Evolutionary conservation across 2,797 vertebrate species (phyloP).

Genomic region (Sebastolobus alascanus): DNA sequence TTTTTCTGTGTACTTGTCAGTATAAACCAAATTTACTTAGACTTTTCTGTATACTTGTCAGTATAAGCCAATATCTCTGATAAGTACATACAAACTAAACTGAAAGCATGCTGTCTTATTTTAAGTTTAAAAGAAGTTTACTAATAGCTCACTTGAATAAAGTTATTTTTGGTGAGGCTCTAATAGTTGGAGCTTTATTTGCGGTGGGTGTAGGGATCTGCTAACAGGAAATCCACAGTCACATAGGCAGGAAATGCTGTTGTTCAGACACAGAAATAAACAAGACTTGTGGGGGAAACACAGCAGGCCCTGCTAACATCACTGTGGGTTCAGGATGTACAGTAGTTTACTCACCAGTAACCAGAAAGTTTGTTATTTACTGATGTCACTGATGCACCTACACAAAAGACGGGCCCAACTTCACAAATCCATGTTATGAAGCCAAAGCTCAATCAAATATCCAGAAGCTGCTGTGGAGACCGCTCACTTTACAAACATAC

Average conservation of each 20-base stretch:
- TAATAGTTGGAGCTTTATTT: conserved; percentile 58
- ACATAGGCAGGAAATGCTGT: conserved; percentile 84
- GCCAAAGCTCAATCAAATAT: background rate
- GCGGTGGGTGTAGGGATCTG: conserved; percentile 67
- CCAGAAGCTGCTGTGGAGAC: background rate
- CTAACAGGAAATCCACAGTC: conserved; percentile 82
- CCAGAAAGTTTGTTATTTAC: background rate
- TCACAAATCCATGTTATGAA: background rate
- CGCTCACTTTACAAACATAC: background rate
- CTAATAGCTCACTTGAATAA: too few relatives aligned
- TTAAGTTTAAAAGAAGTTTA: too few relatives aligned
- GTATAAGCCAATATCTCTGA: too few relatives aligned
- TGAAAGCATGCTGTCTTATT: too few relatives aligned
- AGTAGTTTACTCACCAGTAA: background rate
- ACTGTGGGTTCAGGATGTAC: background rate
- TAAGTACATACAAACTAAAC: too few relatives aligned
- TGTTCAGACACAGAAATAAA: conserved; percentile 75
- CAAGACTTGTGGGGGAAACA: conserved; percentile 43
- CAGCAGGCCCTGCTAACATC: conserved; percentile 5
- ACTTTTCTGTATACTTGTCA: too few relatives aligned
- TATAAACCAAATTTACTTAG: too few relatives aligned
- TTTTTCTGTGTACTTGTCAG: too few relatives aligned
- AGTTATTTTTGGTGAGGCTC: background rate
- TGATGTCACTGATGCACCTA: background rate
- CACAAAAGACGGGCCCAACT: background rate